Base-by-base conservation (phyloP, 2,797 vertebrate species). In the Ispidina picta region DNA sequence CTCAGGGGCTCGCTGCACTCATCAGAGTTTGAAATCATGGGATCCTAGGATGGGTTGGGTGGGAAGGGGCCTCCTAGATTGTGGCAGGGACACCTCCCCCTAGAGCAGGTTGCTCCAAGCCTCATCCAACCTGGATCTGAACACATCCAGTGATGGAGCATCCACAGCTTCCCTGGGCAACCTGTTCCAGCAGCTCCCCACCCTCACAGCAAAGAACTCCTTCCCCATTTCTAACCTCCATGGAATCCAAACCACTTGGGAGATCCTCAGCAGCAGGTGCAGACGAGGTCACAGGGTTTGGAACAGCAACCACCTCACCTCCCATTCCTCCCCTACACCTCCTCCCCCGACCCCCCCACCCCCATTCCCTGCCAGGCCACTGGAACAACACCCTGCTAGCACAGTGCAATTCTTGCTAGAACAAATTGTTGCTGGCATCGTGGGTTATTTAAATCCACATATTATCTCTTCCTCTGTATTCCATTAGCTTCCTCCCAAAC, bases 401-500 rank as follows among this genome's bases (percentile, higher is more conserved):
- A 11, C 71, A 4, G 31, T 19, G 78, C 85, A 29, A 20, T 35
- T 77, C 88, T 58, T 59, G 90, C 91, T 94, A 91, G 95, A 96
- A 96, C 96, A 96, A 95, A 95, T 95, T 91, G 91, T 96, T 93
- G 90, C 94, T 91, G 94, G 92, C 96, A 83, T 95, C 77, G 93
- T 95, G 44, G 91, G 94, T 94, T 96, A 96, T 96, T 96, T 96
- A 94, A 96, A 96, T 95, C 95, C 91, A 58, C 92, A 85, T 85
- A 95, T 95, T 94, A 91, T 95, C 82, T 87, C 95, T 96, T 92
- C 94, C 92, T 93, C 88, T 94, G 91, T 93, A 91, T 95, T 95
- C 71, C 94, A 94, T 95, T 83, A 91, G 92, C 94, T 96, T 93
- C 95, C 92, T 95, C 95, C 94, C 91, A 96, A 96, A 95, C 96